These are phyloP conservation scores for Bombus confusus DNA, from an alignment of 1,140 invertebrate species.

Conservation along the genomic window DNA sequence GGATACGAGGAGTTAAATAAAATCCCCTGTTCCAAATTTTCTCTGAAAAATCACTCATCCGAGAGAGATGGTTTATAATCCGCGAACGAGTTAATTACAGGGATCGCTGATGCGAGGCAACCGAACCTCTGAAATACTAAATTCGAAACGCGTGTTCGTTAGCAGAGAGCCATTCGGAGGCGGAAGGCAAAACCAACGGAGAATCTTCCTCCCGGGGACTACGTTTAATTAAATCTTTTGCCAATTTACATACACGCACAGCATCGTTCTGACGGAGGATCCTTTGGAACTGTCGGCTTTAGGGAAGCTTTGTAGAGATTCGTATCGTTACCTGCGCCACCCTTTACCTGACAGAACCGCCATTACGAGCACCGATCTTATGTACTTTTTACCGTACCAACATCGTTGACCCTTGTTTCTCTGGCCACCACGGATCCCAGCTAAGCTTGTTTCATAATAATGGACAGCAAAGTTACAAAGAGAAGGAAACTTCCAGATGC, in stretches of 20 bases:
- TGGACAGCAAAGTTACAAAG: neutral
- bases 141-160: slow-evolving; percentile 58
- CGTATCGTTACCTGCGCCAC: slow-evolving; percentile 63
- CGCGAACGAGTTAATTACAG: slow-evolving; percentile 19
- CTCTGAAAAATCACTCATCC: neutral
- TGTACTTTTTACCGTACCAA: slow-evolving; percentile 16
- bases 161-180: slow-evolving; percentile 32
- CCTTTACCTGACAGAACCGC: slow-evolving; percentile 40
- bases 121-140: slow-evolving; percentile 22
- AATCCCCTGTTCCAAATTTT: neutral
- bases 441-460: slow-evolving; percentile 1
- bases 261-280: slow-evolving; percentile 64
- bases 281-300: slow-evolving; percentile 71
- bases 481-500: neutral
- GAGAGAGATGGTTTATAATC: neutral
- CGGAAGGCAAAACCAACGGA: slow-evolving; percentile 56
- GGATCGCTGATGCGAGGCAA: slow-evolving; percentile 24
- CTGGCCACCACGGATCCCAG: neutral
- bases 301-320: slow-evolving; percentile 77
- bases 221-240: slow-evolving; percentile 82
- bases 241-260: slow-evolving; percentile 79
- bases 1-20: neutral
- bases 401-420: slow-evolving; percentile 30
- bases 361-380: slow-evolving; percentile 40
- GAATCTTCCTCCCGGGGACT: slow-evolving; percentile 63